A percentile compares a stretch with the other conserved stretches of the same genome.
phyloP scores from a whole-genome alignment of 1,140 invertebrate genomes.

The Nixonia krombeini region DNA sequence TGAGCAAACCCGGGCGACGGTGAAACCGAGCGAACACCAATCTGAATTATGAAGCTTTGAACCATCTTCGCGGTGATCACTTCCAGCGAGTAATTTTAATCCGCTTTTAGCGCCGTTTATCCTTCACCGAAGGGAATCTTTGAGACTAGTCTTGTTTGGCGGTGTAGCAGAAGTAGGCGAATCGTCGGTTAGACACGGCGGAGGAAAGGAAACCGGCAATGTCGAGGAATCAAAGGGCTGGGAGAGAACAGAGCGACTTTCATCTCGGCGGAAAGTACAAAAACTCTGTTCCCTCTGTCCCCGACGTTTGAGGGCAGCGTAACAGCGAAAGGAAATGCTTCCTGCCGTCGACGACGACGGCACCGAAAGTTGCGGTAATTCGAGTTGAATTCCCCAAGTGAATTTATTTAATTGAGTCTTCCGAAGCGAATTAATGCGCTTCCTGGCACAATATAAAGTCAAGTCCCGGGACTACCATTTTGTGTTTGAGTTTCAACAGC shows the following conservation, averaged over 20 bases:
- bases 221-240: conserved; percentile 27
- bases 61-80: too few relatives aligned
- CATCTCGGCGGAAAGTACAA: conserved; percentile 22
- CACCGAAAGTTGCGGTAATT: conserved; percentile 30
- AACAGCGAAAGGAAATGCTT: conserved; percentile 27
- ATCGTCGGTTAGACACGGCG: conserved; percentile 3
- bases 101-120: too few relatives aligned
- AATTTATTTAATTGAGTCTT: conserved; percentile 57
- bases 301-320: conserved; percentile 12
- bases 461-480: not conserved
- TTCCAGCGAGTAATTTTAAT: not conserved
- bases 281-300: conserved; percentile 9
- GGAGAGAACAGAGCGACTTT: conserved; percentile 32
- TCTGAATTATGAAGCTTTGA: too few relatives aligned
- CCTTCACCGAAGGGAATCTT: too few relatives aligned
- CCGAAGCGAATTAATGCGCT: conserved; percentile 49
- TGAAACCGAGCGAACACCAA: too few relatives aligned
- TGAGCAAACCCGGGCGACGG: too few relatives aligned
- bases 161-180: conserved; percentile 10
- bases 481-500: too few relatives aligned
- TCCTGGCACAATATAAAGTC: conserved; percentile 8
- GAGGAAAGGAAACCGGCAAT: conserved; percentile 2
- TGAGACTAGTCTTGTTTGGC: not conserved
- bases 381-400: conserved; percentile 36
- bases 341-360: conserved; percentile 7